Base-by-base conservation (phyloP, 2,888 invertebrate species). In the Dioctria linearis region DNA sequence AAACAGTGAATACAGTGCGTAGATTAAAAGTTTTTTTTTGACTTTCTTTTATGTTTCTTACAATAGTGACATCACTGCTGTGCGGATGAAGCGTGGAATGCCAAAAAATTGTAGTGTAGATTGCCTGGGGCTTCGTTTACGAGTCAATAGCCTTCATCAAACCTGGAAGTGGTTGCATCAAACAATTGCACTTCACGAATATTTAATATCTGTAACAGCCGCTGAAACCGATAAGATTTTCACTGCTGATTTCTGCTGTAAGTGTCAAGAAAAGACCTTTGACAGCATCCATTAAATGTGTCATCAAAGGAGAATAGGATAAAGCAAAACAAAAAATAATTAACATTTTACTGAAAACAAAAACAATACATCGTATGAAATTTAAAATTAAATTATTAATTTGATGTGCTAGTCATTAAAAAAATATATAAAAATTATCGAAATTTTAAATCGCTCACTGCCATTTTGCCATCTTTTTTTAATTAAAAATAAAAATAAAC, bases 81-180 rank as follows among this genome's bases (percentile, higher is more conserved):
- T 80, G 82, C 71, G 81, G 80, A 81, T 80, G 81, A 79, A 80
- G 80, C 57, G 88, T 90, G 90, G 90, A 89, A 90, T 90, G 90
- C 89, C 88, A 82, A 86, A 86, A 83, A 85, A 86, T 80, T 85
- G 83, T 81, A 86, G 86, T 84, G 88, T 89, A 85, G 89, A 89
- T 85, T 89, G 87, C 93, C 91, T 96, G 92, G 95, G 94, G 92
- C 94, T 96, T 91, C 94, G 96, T 90, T 93, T 92, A 92, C 95
- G 96, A 91, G 94, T 94, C 90, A 95, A 94, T 90, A 92, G 93
- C 90, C 93, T 96, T 90, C 95, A 96, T 90, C 96, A 96, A 90
- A 96, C 96, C 88, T 96, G 95, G 94, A 96, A 96, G 96, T 96
- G 96, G 96, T 91, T 96, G 89, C 96, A 96, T 89, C 96, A 96